Conservation (phyloP, 1,140 invertebrate species). For the Trachymyrmex septentrionalis region DNA sequence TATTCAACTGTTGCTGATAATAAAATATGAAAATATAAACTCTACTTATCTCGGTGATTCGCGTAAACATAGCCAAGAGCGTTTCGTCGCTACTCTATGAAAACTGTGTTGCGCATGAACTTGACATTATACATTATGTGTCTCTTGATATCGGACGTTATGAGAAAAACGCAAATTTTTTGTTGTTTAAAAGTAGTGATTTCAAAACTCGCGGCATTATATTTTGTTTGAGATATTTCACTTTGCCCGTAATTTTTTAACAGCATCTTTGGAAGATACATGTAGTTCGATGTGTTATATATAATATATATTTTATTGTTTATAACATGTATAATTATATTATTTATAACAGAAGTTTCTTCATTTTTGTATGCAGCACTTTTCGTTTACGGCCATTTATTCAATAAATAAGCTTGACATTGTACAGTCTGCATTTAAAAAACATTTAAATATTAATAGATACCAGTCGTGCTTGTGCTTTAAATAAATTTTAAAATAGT, state of each 20-base stretch:
- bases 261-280: slow-evolving; percentile 6
- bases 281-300: not conserved
- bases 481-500: slow-evolving; percentile 5
- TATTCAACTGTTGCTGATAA: too few species aligned
- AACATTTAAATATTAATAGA: not conserved
- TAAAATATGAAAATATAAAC: too few species aligned
- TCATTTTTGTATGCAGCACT: not conserved
- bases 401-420: not conserved
- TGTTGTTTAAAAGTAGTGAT: slow-evolving; percentile 71
- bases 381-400: slow-evolving; percentile 22
- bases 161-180: slow-evolving; percentile 65
- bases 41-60: too few species aligned
- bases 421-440: not conserved
- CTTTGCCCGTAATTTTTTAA: slow-evolving; percentile 38
- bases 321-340: too few species aligned
- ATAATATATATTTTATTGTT: slow-evolving; percentile 8
- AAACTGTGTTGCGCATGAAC: too few species aligned
- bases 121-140: too few species aligned
- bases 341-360: not conserved
- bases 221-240: slow-evolving; percentile 57
- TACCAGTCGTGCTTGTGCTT: not conserved
- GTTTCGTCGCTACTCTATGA: too few species aligned
- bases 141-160: slow-evolving; percentile 50
- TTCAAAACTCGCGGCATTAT: slow-evolving; percentile 46
- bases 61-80: too few species aligned